phyloP scores from a whole-genome alignment of 2,113 vertebrate species.

The Clarias macrocephalus region DNA sequence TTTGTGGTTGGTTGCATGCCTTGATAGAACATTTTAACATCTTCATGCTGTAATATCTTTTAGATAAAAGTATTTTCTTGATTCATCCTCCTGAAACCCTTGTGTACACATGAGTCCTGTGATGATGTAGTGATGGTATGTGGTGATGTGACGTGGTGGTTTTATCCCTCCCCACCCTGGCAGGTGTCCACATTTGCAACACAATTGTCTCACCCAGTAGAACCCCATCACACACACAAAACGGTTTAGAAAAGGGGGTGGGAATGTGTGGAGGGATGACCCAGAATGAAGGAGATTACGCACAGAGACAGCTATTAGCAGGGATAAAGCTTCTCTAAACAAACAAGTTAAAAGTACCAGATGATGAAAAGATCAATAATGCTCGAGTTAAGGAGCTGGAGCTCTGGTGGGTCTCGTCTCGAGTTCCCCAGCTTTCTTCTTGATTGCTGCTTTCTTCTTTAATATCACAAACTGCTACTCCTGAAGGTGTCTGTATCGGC shows the following conservation, averaged over 20 bases:
- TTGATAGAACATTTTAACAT: too few species aligned
- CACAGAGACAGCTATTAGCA: slow-evolving; percentile 76
- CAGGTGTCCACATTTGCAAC: slow-evolving; percentile 81
- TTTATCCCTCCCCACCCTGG: slow-evolving; percentile 65
- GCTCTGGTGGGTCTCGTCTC: slow-evolving; percentile 69
- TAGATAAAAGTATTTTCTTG: slow-evolving; percentile 50
- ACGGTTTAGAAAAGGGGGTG: slow-evolving; percentile 66
- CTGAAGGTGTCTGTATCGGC: slow-evolving; percentile 66
- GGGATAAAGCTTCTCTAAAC: slow-evolving; percentile 79
- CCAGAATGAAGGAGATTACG: slow-evolving; percentile 75
- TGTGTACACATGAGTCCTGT: slow-evolving; percentile 26
- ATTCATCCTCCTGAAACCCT: slow-evolving; percentile 82
- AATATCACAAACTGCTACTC: slow-evolving; percentile 49
- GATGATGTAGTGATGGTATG: neutral
- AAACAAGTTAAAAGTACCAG: slow-evolving; percentile 68
- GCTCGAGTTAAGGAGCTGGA: slow-evolving; percentile 72
- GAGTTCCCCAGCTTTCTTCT: slow-evolving; percentile 68
- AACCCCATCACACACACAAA: slow-evolving; percentile 55
- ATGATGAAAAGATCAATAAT: slow-evolving; percentile 72
- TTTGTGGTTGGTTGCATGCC: too few species aligned
- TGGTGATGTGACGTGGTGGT: slow-evolving; percentile 48
- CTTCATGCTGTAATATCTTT: too few species aligned
- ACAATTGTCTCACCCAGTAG: slow-evolving; percentile 70
- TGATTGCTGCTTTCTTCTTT: slow-evolving; percentile 60
- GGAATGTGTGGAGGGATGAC: slow-evolving; percentile 62